These are phyloP conservation scores for Apeira syringaria DNA, from an alignment of 2,888 invertebrate genomes.

Conservation along the genomic window DNA sequence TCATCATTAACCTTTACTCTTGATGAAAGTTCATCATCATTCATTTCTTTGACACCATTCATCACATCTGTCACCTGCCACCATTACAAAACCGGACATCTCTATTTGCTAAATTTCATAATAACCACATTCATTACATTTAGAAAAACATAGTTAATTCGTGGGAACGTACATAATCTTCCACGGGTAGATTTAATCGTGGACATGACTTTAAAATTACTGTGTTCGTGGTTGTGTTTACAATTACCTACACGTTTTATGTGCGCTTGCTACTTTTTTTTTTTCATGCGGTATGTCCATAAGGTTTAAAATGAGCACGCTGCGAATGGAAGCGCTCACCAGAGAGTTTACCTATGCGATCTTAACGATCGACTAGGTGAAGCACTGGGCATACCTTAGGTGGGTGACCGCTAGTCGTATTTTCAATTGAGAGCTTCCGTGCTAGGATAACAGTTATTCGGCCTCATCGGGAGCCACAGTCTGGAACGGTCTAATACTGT, in stretches of 20 bases:
- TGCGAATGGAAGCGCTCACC: too few relatives aligned
- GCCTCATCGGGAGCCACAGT: too few relatives aligned
- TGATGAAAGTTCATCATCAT: slow-evolving; percentile 29
- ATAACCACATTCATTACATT: slow-evolving; percentile 15
- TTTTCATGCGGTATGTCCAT: slow-evolving; percentile 5
- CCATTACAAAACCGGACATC: slow-evolving; percentile 18
- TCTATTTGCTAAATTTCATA: slow-evolving; percentile 27
- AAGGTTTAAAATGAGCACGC: slow-evolving; percentile 8
- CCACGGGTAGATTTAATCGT: slow-evolving; percentile 26
- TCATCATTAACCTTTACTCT: slow-evolving; percentile 43
- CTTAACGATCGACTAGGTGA: too few relatives aligned
- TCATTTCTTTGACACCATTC: slow-evolving; percentile 27
- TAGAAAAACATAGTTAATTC: slow-evolving; percentile 23
- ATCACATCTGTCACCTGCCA: slow-evolving; percentile 34
- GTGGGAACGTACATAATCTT: slow-evolving; percentile 29
- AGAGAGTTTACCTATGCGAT: too few relatives aligned
- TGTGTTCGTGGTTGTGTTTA: slow-evolving; percentile 4
- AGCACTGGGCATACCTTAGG: too few relatives aligned
- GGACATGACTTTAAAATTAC: slow-evolving; percentile 25
- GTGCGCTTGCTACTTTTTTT: too few relatives aligned
- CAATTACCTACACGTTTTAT: slow-evolving; percentile 10
- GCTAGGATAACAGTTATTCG: too few relatives aligned
- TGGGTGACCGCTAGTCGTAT: too few relatives aligned
- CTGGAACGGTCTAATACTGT: too few relatives aligned
- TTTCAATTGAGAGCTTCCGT: too few relatives aligned